Conservation (phyloP, 1,140 invertebrate genomes). For the Drosophila quadrilineata region DNA sequence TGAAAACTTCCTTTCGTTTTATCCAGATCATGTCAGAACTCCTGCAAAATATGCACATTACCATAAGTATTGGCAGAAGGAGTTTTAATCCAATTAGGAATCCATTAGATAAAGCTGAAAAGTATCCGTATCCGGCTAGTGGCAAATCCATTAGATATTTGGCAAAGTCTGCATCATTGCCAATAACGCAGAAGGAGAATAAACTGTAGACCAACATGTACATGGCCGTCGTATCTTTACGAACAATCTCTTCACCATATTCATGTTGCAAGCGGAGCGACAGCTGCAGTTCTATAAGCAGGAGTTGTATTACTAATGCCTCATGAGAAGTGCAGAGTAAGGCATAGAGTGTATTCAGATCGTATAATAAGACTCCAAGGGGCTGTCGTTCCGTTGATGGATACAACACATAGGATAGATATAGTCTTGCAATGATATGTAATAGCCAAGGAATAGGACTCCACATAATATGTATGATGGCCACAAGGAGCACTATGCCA, state of each 20-base stretch:
- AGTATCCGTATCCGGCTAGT: constrained; percentile 21
- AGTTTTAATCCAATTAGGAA: constrained; percentile 34
- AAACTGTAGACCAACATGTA: constrained; percentile 47
- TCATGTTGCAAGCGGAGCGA: constrained; percentile 20
- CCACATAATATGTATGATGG: constrained; percentile 1
- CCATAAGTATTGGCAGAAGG: constrained; percentile 28
- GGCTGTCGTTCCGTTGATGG: neutral
- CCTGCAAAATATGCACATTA: constrained; percentile 34
- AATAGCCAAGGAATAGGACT: neutral
- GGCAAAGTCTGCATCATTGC: constrained; percentile 23
- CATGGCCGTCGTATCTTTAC: neutral
- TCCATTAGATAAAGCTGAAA: neutral
- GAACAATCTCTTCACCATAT: neutral
- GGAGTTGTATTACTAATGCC: constrained; percentile 40
- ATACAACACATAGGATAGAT: constrained; percentile 13
- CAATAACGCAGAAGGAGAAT: constrained; percentile 41
- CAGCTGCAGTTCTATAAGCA: constrained; percentile 40
- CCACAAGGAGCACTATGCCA: neutral
- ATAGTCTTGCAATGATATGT: constrained; percentile 21
- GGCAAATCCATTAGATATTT: neutral
- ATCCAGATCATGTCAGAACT: neutral
- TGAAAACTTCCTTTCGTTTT: constrained; percentile 26
- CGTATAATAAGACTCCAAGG: constrained; percentile 20
- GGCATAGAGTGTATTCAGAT: constrained; percentile 40
- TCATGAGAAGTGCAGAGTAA: constrained; percentile 47